Base-by-base conservation (phyloP, 2,888 invertebrate species). In the Liposcelis brunnea region DNA sequence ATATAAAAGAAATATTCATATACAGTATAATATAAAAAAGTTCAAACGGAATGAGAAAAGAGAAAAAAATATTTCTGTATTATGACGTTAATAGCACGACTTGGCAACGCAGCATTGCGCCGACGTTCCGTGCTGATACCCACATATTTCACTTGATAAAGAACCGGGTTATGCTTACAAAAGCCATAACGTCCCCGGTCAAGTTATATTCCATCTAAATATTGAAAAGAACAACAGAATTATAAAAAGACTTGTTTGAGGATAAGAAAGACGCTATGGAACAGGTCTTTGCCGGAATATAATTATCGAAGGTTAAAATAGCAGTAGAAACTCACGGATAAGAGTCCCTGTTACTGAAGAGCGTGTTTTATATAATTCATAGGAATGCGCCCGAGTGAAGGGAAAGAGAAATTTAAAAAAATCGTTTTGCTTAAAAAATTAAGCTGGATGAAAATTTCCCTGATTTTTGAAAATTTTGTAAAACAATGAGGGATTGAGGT, bases 121-220 rank as follows among this genome's bases (percentile, higher is more conserved):
- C 40, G 40, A 40, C 40, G 40, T 40, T 40, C 40, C 40, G 40
- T 40, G 40, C 40, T 40, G 40, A 40, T 40, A 40, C 40, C 40
- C 40, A 40, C 40, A 40, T 40, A 40, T 12, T 19, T 26, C 26
- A 6, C 8, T 26, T 8, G 26, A 26, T 4, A 26, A 8, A 26
- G 26, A 26, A 26, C 26, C 4, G 8, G 26, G 5, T 26, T 8
- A 8, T 26, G 26, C 26, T 26, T 26, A 6, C 8, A 26, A 26
- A 4, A 6, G 5, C 5, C 26, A 8, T 4, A 26, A 8, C 4
- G 26, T 19, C 10, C 40, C 37, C 32, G 8, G 40, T 18, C 40
- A 40, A 16, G 18, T 14, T 40, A 40, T 18, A 18, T 19, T 19
- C 10, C 35, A 4, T 4, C 10, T 7, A 16, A 35, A 35, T 15